Base-by-base conservation (phyloP, 2,797 vertebrate genomes). In the Anguilla megastoma region DNA sequence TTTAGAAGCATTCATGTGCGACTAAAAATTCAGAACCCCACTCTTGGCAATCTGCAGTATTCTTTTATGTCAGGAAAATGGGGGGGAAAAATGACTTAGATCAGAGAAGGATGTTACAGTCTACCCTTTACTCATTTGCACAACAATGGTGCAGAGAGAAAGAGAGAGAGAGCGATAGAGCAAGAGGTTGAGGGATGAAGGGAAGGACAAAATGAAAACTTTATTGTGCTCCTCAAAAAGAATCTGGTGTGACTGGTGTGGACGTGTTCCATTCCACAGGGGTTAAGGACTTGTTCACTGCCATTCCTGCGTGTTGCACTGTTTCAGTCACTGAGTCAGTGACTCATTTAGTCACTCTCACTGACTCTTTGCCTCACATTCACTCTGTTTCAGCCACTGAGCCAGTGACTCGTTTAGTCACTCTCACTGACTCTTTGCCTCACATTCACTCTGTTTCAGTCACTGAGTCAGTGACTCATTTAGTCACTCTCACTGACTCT, bases 91-190 rank as follows among this genome's bases (percentile, higher is more conserved):
- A 21, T 24, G 0, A 41, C 33, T 60, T 16, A 41, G 84, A 85
- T 85, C 54, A 66, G 84, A 66, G 84, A 85, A 54, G 84, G 60
- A 85, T 33, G 58, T 63, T 63, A 85, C 33, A 85, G 36, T 71
- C 27, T 58, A 10, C 83, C 83, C 85, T 45, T 48, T 27, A 27
- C 36, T 85, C 85, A 69, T 86, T 41, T 86, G 63, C 21, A 50
- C 85, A 27, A 69, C 85, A 69, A 66, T 66, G 58, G 58, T 45
- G 27, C 1, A n/a, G 80, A 74, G 30, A 36, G 18, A 50, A n/a
- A 45, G 36, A 85, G 58, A 85, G 85, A 66, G 36, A 30, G 4
- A 50, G 2, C 1, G 76, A 71, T 1, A 48, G 76, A 41, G 76
- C n/a, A 30, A 74, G n/a, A 9, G 69, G 3, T 3, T 0, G 71